phyloP scores from a whole-genome alignment of 2,797 vertebrate species.

The Toxotes lorentzi region DNA sequence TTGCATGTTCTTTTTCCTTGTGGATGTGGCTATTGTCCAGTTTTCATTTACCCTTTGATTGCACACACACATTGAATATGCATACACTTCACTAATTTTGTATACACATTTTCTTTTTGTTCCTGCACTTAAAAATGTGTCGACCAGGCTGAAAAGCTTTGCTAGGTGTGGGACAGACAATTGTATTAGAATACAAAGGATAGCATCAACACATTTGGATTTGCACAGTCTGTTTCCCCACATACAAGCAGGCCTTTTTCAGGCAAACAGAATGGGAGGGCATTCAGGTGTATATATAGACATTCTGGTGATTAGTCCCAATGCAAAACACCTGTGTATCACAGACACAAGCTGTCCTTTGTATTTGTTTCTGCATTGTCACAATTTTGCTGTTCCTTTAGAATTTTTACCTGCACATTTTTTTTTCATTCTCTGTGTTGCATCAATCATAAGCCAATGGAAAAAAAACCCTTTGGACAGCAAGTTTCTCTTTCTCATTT shows the following conservation, averaged over 20 bases:
- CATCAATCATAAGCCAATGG: conserved; percentile 33
- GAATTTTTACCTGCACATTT: conserved; percentile 4
- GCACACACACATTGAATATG: conserved; percentile 4
- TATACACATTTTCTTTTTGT: neutral
- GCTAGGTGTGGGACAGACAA: neutral
- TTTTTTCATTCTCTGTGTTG: conserved; percentile 40
- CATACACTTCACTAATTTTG: neutral
- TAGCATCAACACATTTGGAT: neutral
- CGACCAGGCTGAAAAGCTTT: neutral
- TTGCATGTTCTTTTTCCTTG: neutral
- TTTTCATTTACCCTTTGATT: conserved; percentile 3
- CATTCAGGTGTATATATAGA: neutral
- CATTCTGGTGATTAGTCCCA: neutral
- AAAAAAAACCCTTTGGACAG: conserved; percentile 38
- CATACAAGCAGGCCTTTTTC: neutral
- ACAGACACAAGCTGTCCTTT: neutral
- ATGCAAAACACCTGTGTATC: neutral
- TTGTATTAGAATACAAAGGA: neutral
- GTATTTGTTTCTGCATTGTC: conserved; percentile 3
- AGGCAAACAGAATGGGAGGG: neutral
- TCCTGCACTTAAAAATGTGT: neutral
- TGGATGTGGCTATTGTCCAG: neutral
- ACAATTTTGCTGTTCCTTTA: neutral
- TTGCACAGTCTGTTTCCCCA: neutral
- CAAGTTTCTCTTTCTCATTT: conserved; percentile 17